Evolutionary conservation across 2,797 vertebrate genomes (phyloP).

Genomic region (Fringilla coelebs): DNA sequence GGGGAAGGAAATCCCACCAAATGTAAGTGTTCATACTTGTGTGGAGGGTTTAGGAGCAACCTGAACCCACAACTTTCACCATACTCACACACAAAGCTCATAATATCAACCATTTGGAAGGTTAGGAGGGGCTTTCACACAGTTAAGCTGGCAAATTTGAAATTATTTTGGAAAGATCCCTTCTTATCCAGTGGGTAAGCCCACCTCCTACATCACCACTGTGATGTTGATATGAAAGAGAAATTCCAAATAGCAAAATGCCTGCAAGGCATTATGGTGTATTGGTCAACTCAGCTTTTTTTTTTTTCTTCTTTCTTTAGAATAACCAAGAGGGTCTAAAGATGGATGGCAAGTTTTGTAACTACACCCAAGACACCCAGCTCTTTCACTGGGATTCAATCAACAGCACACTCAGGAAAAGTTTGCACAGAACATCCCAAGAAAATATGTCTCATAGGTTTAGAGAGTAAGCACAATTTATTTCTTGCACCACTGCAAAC

Average conservation of each 20-base stretch:
- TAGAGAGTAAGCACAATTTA: neutral
- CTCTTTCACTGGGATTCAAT: neutral
- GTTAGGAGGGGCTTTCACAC: neutral
- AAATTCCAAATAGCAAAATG: neutral
- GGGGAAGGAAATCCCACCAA: neutral
- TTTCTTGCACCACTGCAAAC: neutral
- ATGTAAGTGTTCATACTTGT: neutral
- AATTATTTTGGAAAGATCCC: neutral
- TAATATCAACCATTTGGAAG: neutral
- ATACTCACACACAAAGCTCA: neutral
- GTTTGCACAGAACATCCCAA: neutral
- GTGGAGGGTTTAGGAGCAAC: neutral
- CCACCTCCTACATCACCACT: rapidly evolving
- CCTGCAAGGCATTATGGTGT: neutral
- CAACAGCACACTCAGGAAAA: neutral
- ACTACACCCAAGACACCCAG: neutral
- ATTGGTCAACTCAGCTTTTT: neutral
- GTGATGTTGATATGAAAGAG: neutral
- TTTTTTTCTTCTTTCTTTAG: neutral
- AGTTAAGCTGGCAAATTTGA: neutral
- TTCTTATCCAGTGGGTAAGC: neutral
- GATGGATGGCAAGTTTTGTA: neutral
- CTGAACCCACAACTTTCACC: neutral
- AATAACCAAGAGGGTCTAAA: neutral
- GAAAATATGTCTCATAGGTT: neutral